Conservation (phyloP, 2,113 vertebrate genomes). For the Oxyruncus cristatus region DNA sequence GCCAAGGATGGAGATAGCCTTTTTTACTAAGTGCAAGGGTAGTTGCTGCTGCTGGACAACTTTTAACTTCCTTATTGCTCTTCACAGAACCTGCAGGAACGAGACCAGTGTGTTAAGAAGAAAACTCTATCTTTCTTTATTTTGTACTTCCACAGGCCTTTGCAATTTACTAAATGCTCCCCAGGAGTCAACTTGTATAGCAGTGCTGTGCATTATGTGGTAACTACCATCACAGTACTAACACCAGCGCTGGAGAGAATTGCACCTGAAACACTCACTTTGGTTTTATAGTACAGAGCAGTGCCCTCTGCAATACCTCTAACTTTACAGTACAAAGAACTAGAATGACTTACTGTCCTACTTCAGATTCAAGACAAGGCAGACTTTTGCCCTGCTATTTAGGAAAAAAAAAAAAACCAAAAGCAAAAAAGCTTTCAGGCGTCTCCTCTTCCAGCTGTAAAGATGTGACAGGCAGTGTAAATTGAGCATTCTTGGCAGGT, state of each 20-base stretch:
- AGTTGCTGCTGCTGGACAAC: neutral
- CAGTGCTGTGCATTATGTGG: neutral
- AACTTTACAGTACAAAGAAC: neutral
- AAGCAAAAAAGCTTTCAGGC: neutral
- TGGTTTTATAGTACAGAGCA: conserved; percentile 9
- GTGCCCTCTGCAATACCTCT: neutral
- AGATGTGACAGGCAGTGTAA: neutral
- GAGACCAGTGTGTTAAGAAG: neutral
- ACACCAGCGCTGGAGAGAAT: neutral
- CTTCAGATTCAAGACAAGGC: neutral
- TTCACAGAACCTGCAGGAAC: neutral
- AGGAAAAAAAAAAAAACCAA: neutral
- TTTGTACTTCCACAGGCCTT: neutral
- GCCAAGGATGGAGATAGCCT: neutral
- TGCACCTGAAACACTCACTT: neutral
- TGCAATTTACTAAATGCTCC: conserved; percentile 24
- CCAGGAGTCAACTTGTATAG: neutral
- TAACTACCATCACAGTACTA: neutral
- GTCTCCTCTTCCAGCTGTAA: neutral
- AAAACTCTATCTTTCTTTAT: neutral
- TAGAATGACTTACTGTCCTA: conserved; percentile 17
- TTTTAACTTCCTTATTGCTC: neutral
- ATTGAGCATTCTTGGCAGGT: conserved; percentile 21
- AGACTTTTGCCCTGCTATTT: neutral
- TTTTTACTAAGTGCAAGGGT: neutral